Conservation (phyloP, 2,797 vertebrate species). For the Todus mexicanus region DNA sequence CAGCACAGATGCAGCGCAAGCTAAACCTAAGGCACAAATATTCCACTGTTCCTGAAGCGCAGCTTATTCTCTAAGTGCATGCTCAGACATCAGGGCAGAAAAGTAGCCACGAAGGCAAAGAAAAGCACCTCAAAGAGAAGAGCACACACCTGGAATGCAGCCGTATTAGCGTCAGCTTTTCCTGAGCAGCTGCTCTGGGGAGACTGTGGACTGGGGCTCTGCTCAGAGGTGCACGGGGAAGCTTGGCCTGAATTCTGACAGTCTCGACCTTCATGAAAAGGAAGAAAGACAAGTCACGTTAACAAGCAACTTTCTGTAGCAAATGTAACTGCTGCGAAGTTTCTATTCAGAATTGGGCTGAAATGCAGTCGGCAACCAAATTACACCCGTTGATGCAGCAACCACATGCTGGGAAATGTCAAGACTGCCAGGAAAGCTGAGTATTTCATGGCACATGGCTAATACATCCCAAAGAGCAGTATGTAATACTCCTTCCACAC, state of each 20-base stretch:
- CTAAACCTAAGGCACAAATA: background rate
- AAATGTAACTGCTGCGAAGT: background rate
- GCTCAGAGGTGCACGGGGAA: conserved; percentile 85
- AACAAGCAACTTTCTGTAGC: background rate
- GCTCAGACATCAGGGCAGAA: background rate
- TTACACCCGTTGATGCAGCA: background rate
- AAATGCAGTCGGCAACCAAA: background rate
- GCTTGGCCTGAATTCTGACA: conserved; percentile 82
- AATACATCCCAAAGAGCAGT: background rate
- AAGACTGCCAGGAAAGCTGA: background rate
- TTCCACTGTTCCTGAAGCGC: background rate
- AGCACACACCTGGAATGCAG: conserved; percentile 68
- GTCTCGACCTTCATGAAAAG: conserved; percentile 74
- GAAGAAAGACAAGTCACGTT: conserved; percentile 5
- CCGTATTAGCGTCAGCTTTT: conserved; percentile 77
- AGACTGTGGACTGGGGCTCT: conserved; percentile 89
- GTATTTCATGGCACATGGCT: background rate
- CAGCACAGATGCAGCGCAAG: background rate
- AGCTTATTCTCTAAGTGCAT: background rate
- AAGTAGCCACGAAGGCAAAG: background rate
- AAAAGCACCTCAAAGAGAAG: background rate
- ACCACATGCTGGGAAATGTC: background rate
- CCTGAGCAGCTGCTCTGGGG: conserved; percentile 82
- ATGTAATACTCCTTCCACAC: background rate
- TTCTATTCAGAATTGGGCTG: background rate